Conservation (phyloP, 2,113 vertebrate genomes). For the Chaetura pelagica region DNA sequence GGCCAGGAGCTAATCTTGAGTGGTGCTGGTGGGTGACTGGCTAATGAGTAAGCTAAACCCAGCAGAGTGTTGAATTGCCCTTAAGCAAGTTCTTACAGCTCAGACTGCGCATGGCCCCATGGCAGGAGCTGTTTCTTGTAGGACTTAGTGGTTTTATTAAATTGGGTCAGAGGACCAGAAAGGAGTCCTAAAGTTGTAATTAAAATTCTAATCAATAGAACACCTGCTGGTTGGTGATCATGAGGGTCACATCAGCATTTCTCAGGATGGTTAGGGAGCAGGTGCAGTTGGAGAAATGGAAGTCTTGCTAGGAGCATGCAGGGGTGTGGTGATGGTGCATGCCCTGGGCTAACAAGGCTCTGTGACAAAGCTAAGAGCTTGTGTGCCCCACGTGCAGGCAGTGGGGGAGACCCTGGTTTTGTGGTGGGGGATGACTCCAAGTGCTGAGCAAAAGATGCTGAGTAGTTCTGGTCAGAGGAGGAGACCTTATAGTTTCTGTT, state of each 20-base stretch:
- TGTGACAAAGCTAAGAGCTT: background rate
- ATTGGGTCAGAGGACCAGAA: background rate
- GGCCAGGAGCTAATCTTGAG: background rate
- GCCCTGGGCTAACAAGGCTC: background rate
- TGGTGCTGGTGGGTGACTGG: background rate
- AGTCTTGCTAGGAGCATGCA: background rate
- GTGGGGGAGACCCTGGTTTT: fast-evolving
- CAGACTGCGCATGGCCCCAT: background rate
- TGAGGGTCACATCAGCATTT: background rate
- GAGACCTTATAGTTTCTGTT: background rate
- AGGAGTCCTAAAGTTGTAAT: background rate
- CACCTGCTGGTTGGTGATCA: background rate
- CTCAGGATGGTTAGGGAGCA: background rate
- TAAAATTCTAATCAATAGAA: background rate
- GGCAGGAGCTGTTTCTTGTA: background rate
- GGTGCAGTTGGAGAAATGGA: background rate
- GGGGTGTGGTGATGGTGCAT: too few relatives aligned
- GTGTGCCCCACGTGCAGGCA: fast-evolving
- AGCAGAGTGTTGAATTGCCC: background rate
- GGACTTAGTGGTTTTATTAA: background rate
- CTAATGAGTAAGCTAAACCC: background rate
- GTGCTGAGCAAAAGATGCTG: background rate
- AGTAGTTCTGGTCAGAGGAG: background rate
- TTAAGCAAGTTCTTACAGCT: background rate
- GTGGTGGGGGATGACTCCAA: too few relatives aligned